These are phyloP conservation scores for Onychostruthus taczanowskii DNA, from an alignment of 2,113 vertebrate genomes.

Conservation along the genomic window DNA sequence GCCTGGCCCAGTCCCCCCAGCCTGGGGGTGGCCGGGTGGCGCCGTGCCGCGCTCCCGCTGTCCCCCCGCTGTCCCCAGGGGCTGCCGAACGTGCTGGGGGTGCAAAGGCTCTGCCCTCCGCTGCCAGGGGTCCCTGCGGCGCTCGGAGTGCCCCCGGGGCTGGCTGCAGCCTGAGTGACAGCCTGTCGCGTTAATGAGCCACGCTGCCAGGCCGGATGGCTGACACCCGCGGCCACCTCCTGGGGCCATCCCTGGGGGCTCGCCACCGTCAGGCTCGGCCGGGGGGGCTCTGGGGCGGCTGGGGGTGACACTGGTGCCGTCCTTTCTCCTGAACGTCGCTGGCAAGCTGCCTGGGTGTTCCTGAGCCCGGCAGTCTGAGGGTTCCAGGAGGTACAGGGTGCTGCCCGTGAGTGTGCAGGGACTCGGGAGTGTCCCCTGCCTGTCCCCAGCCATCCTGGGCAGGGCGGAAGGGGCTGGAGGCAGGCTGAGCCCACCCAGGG, in stretches of 20 bases:
- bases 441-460: no score
- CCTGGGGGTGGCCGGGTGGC: accelerated
- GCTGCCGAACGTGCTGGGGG: accelerated
- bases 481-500: background rate
- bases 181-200: background rate
- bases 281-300: accelerated
- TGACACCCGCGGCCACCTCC: background rate
- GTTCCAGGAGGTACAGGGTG: accelerated
- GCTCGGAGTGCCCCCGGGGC: background rate
- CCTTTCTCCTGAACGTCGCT: background rate
- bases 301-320: background rate
- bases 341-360: background rate
- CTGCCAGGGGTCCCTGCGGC: background rate
- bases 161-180: slow-evolving; percentile 24
- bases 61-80: background rate
- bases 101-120: background rate
- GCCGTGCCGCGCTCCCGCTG: background rate
- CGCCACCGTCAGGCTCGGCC: accelerated
- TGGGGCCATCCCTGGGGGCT: background rate
- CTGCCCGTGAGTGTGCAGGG: accelerated
- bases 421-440: background rate
- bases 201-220: background rate
- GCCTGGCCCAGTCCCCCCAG: no score
- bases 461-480: background rate
- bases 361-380: accelerated